Evolutionary conservation across 2,113 vertebrate genomes (phyloP), one percentile per base, ranked within the genome.

Genomic region (Oxyura jamaicensis): DNA sequence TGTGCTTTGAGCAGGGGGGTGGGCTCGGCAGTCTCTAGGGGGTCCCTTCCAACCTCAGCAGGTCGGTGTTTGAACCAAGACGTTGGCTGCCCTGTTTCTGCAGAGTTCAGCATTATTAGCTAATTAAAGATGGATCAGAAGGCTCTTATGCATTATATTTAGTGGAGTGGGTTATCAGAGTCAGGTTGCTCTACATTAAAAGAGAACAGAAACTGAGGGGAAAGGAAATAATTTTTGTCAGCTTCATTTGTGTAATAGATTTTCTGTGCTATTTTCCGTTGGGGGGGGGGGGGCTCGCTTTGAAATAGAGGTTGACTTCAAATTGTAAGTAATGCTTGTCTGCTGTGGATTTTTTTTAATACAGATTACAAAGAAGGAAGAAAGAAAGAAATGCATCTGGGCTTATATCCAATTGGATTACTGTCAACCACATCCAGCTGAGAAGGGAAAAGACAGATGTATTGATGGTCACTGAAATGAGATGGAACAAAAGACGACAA

Each of bases 161-260:
- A 95, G 81, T 73, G 88, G 89, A 81, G 93, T 68, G 75, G 89
- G 66, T 95, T 62, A 72, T 93, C 67, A 28, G 76, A 90, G 71
- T 39, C 82, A 75, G 84, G 66, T 81, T 93, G 89, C 77, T 48
- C 77, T 41, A 13, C 62, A 71, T 94, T 95, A 60, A 48, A 91
- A 91, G 78, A 94, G 36, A 50, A 13, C 52, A 90, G 88, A 62
- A 63, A 85, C 48, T 76, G 84, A 58, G 33, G 22, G 50, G 46
- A 21, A 35, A 26, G 35, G 69, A 87, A 93, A 94, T 84, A 66
- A 94, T 95, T 94, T 95, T 91, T 39, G 26, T 81, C 95, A 91
- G 88, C 74, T 96, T 96, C 72, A 95, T 96, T 96, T 90, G 90
- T 92, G 36, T 83, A 83, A 75, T 88, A 81, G 96, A 80, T 90